phyloP scores from a whole-genome alignment of 2,797 vertebrate species.

The Oreochromis mossambicus region DNA sequence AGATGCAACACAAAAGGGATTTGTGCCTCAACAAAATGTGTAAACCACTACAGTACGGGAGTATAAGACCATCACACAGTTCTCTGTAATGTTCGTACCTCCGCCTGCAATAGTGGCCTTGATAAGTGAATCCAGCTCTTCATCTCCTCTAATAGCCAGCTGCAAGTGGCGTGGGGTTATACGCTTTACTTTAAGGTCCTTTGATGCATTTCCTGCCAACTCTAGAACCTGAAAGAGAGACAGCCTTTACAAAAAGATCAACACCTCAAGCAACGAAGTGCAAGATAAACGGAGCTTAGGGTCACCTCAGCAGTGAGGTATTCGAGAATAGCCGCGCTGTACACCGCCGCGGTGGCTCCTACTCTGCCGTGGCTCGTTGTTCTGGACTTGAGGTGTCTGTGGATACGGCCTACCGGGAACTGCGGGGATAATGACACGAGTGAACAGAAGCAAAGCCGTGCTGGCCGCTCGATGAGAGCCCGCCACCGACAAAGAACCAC shows the following conservation, averaged over 20 bases:
- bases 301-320: conserved; percentile 94
- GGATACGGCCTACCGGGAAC: conserved; percentile 83
- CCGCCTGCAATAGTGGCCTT: conserved; percentile 84
- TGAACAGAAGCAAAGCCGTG: background rate
- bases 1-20: fast-evolving
- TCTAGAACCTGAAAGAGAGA: conserved; percentile 70
- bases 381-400: conserved; percentile 81
- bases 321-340: conserved; percentile 81
- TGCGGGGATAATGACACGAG: background rate
- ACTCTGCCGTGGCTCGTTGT: conserved; percentile 83
- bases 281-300: background rate
- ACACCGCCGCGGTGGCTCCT: conserved; percentile 81
- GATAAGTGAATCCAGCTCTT: conserved; percentile 82
- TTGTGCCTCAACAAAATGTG: background rate
- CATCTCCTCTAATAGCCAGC: conserved; percentile 82
- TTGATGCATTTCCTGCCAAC: conserved; percentile 82
- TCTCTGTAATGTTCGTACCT: conserved; percentile 52
- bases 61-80: fast-evolving
- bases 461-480: background rate
- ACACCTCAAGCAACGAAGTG: fast-evolving
- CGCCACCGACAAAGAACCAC: background rate
- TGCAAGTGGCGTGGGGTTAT: conserved; percentile 83
- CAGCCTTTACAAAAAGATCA: background rate
- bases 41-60: fast-evolving
- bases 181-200: conserved; percentile 82